Conservation (phyloP, 2,888 invertebrate genomes). For the Apomyelois bistriatella region DNA sequence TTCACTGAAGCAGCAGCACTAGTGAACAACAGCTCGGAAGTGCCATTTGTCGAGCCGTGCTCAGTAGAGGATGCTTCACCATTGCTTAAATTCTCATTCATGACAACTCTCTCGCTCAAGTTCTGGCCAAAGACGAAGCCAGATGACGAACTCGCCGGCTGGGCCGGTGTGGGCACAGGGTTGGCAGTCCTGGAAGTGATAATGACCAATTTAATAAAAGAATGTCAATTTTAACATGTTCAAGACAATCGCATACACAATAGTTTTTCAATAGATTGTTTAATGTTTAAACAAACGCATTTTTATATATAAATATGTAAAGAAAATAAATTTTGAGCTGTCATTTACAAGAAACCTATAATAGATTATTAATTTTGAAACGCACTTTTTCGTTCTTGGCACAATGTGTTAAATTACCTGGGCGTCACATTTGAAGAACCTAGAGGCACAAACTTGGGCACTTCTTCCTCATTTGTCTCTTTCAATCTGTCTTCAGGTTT, state of each 20-base stretch:
- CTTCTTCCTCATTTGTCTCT: slow-evolving; percentile 51
- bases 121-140: slow-evolving; percentile 96
- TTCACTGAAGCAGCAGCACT: slow-evolving; percentile 82
- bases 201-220: background rate
- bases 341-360: too few relatives aligned
- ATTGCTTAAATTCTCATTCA: slow-evolving; percentile 77
- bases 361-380: too few relatives aligned
- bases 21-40: slow-evolving; percentile 86
- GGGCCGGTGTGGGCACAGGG: slow-evolving; percentile 70
- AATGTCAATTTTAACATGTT: too few relatives aligned
- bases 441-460: slow-evolving; percentile 72
- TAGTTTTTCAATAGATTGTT: too few relatives aligned
- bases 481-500: slow-evolving; percentile 51
- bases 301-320: too few relatives aligned
- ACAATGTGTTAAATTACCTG: too few relatives aligned
- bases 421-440: slow-evolving; percentile 42
- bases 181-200: slow-evolving; percentile 58
- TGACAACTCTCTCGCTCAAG: slow-evolving; percentile 90
- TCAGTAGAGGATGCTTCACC: slow-evolving; percentile 59
- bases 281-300: too few relatives aligned
- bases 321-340: too few relatives aligned
- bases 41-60: slow-evolving; percentile 77
- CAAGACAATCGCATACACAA: too few relatives aligned
- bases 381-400: too few relatives aligned
- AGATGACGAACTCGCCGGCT: slow-evolving; percentile 65